Evolutionary conservation across 2,113 vertebrate genomes (phyloP), one percentile per base, ranked within the genome.

Genomic region (Oncorhynchus nerka): DNA sequence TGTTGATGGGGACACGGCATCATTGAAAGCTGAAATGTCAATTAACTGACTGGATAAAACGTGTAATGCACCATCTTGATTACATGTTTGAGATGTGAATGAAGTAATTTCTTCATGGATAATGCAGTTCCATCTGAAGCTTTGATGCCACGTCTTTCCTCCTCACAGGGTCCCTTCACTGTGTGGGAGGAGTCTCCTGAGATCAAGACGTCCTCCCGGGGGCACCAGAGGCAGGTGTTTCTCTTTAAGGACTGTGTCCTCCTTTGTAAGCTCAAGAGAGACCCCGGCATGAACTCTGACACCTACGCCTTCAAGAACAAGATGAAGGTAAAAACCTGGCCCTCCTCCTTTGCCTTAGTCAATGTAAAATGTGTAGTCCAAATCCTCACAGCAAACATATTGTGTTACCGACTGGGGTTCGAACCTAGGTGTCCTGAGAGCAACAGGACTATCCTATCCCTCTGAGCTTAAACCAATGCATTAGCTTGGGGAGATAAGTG

Each of bases 171-270:
- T 19, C 90, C 96, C 57, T 97, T 99, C 84, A 94, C 95, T 0
- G 96, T 99, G 20, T 99, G 97, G 97, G 98, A 99, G 82, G 97
- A 98, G 22, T 93, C 96, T 0, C 96, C 97, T 0, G 97, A 97
- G 3, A 93, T 95, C 0, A 92, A 96, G 74, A 92, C 95, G 74
- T 89, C 95, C 4, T 95, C 95, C 89, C 96, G 97, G 85, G 97
- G 97, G 79, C 97, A 99, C 85, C 97, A 97, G 79, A 95, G 97
- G 71, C 96, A 98, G 0, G 93, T 96, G n/a, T 99, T 99, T 88
- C 95, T 99, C 80, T 99, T 99, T 83, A 97, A 93, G 81, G 95
- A 96, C 39, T 96, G 97, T 8, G 87, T 98, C 70, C 91, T 99
- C 4, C 93, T 99, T 86, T 99, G 97, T 83, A 99, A 98, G 81